These are phyloP conservation scores for Drosophila formosana DNA, from an alignment of 2,888 invertebrate genomes.

Conservation along the genomic window DNA sequence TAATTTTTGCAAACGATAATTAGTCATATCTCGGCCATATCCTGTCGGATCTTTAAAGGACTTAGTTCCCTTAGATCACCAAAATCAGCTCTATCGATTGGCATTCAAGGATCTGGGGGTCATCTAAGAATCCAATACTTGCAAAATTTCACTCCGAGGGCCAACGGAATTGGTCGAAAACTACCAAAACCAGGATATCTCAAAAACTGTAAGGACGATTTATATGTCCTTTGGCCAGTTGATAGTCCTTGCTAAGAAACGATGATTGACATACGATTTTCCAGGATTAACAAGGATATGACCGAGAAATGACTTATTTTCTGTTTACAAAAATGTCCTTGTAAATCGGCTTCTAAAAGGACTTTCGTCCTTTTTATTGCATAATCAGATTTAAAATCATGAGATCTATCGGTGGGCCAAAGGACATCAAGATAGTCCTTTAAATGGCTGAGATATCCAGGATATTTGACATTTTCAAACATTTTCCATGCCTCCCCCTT, in stretches of 20 bases:
- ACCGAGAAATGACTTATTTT: neutral
- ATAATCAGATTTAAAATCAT: neutral
- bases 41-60: neutral
- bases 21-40: neutral
- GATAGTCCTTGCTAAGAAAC: neutral
- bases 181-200: neutral
- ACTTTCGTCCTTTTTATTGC: neutral
- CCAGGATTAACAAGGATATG: neutral
- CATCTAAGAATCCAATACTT: neutral
- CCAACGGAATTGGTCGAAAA: neutral
- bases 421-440: neutral
- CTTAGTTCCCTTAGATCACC: neutral
- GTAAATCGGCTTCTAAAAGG: neutral
- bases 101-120: neutral
- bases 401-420: neutral
- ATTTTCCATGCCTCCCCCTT: neutral
- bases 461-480: neutral
- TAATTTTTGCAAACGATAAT: neutral
- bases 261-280: neutral
- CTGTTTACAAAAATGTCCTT: neutral
- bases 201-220: neutral
- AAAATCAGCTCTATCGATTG: neutral
- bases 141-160: neutral
- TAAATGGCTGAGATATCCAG: neutral
- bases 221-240: neutral